Percentiles rank a stretch among this genome's conserved stretches.
These are phyloP conservation scores for Physeter macrocephalus DNA, from an alignment of 2,113 vertebrate species.

Conservation along the genomic window DNA sequence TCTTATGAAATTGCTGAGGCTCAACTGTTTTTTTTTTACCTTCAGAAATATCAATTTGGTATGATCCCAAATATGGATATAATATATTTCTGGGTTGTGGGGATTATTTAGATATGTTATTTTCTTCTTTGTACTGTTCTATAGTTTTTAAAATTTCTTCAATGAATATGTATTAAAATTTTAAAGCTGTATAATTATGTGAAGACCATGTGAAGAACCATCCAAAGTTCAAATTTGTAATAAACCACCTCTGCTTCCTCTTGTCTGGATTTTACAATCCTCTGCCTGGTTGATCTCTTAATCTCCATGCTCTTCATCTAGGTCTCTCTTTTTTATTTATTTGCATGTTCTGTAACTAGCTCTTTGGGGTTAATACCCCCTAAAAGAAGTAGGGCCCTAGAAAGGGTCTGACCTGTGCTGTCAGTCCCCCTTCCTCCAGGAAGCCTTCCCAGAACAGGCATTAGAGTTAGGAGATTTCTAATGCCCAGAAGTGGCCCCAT, in stretches of 20 bases:
- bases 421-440: background rate
- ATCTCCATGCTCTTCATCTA: background rate
- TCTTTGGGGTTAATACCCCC: background rate
- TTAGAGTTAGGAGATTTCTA: background rate
- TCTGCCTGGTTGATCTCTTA: background rate
- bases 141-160: background rate
- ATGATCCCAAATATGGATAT: background rate
- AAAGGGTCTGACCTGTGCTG: background rate
- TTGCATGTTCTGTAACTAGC: background rate
- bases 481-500: background rate
- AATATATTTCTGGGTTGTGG: background rate
- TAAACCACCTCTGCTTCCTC: background rate
- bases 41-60: background rate
- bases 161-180: background rate
- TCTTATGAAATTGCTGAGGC: background rate
- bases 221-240: background rate
- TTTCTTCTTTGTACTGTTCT: background rate
- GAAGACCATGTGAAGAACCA: background rate
- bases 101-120: background rate
- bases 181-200: background rate
- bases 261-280: background rate
- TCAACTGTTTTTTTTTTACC: background rate
- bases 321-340: background rate
- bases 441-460: background rate
- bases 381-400: background rate